Evolutionary conservation across 2,797 vertebrate species (phyloP).

Genomic region (Sparus aurata): DNA sequence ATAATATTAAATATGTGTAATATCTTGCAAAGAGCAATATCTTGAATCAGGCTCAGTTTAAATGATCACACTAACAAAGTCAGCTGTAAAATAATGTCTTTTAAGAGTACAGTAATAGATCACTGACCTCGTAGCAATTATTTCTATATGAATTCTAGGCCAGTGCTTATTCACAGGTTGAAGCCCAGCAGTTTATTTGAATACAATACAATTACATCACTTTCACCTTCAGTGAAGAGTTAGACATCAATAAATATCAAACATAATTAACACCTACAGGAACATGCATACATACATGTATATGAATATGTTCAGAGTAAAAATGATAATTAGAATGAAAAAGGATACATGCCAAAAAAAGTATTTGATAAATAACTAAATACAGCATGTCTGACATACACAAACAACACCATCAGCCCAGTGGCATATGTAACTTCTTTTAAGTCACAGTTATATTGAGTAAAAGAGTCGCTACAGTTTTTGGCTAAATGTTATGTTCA

Average conservation of each 20-base stretch:
- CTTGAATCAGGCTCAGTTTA: not conserved
- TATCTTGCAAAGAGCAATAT: not conserved
- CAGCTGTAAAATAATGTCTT: not conserved
- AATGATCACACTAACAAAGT: not conserved
- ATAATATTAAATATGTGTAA: not conserved
- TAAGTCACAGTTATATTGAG: not conserved
- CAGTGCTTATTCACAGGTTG: not conserved
- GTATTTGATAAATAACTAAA: not conserved
- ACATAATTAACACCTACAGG: not conserved
- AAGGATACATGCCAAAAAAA: no score
- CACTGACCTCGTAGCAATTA: not conserved
- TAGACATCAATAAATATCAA: not conserved
- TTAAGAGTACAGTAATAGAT: not conserved
- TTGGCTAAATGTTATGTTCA: not conserved
- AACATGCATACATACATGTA: not conserved
- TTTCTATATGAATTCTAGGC: not conserved
- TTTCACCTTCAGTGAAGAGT: not conserved
- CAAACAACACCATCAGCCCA: not conserved
- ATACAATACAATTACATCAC: not conserved
- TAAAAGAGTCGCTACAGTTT: not conserved
- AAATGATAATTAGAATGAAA: no score
- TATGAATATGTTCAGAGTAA: no score
- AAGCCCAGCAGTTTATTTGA: not conserved
- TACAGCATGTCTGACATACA: not conserved
- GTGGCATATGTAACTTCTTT: not conserved